A percentile compares a stretch with the other conserved stretches of the same genome.
These are phyloP conservation scores for Botia kubotai DNA, from an alignment of 2,797 vertebrate species.

Conservation along the genomic window DNA sequence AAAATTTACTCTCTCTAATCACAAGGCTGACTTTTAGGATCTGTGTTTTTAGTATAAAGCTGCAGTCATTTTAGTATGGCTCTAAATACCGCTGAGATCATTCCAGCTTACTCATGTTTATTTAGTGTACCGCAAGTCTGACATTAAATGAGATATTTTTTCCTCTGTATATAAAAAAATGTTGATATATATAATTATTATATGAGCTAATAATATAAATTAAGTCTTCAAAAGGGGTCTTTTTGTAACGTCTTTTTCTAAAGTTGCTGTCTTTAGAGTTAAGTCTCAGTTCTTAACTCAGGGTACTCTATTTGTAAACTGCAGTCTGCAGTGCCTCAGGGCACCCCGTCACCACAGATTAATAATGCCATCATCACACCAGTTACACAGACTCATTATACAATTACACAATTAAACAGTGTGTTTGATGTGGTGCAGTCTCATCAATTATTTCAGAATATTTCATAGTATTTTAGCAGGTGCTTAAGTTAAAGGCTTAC, in stretches of 20 bases:
- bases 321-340: neutral
- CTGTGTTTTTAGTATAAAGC: slow-evolving; percentile 1
- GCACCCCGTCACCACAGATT: neutral
- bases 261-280: too few species aligned
- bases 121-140: neutral
- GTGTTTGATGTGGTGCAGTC: slow-evolving; percentile 15
- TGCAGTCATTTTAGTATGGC: neutral
- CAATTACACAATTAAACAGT: slow-evolving; percentile 34
- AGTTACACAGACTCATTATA: slow-evolving; percentile 22
- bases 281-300: neutral
- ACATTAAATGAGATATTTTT: neutral
- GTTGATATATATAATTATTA: too few species aligned
- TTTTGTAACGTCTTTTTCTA: too few species aligned
- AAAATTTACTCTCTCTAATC: neutral
- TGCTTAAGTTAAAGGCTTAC: neutral
- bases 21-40: slow-evolving; percentile 6
- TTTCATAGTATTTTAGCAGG: neutral
- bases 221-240: too few species aligned
- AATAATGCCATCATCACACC: slow-evolving; percentile 19
- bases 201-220: too few species aligned
- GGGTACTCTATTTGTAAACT: slow-evolving; percentile 1
- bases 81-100: neutral
- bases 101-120: neutral
- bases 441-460: neutral
- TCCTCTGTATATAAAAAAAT: too few species aligned